A percentile compares a stretch with the other conserved stretches of the same genome.
These are phyloP conservation scores for Drosophila aff. DNA, from an alignment of 1,140 invertebrate genomes.

Conservation along the genomic window DNA sequence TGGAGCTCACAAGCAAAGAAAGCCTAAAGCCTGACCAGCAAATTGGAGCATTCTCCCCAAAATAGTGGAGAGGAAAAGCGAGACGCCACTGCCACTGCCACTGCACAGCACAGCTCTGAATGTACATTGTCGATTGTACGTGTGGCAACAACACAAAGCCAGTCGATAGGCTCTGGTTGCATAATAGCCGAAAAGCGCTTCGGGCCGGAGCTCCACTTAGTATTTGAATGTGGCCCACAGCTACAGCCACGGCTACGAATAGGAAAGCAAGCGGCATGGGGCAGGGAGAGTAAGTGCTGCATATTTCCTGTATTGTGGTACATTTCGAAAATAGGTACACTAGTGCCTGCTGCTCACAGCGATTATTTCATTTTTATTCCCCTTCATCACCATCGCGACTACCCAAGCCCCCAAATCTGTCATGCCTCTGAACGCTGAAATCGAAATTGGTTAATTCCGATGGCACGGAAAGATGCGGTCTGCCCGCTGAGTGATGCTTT, in stretches of 20 bases:
- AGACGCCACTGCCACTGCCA: constrained; percentile 14
- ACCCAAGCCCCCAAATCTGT: constrained; percentile 23
- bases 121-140: constrained; percentile 39
- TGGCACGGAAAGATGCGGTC: constrained; percentile 4
- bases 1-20: constrained; percentile 11
- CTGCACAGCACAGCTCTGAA: constrained; percentile 2
- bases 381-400: constrained; percentile 13
- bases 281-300: constrained; percentile 36
- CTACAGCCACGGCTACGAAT: constrained; percentile 10
- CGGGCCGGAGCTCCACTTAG: constrained; percentile 46
- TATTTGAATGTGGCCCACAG: constrained; percentile 50
- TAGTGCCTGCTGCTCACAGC: constrained; percentile 2
- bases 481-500: constrained; percentile 2
- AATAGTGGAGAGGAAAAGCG: constrained; percentile 26
- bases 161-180: constrained; percentile 50
- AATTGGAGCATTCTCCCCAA: constrained; percentile 48
- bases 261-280: constrained; percentile 35
- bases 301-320: constrained; percentile 57
- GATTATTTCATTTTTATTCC: constrained; percentile 41
- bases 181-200: constrained; percentile 52
- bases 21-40: constrained; percentile 9
- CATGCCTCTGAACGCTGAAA: constrained; percentile 17
- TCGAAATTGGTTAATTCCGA: constrained; percentile 31
- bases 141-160: constrained; percentile 30
- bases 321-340: constrained; percentile 36